Conservation (phyloP, 2,888 invertebrate species). For the Auanema sp. region DNA sequence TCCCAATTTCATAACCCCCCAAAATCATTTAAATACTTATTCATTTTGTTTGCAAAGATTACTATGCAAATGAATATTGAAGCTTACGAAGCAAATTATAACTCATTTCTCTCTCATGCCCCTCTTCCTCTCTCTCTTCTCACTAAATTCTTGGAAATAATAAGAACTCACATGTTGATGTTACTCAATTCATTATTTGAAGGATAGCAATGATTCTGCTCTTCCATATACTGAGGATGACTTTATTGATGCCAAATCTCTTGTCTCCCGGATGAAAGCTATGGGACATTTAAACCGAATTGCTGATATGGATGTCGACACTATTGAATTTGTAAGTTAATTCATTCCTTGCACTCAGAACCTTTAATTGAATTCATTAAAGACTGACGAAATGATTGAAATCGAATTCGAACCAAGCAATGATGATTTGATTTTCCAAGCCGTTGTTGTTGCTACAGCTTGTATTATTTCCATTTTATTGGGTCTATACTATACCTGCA, state of each 20-base stretch:
- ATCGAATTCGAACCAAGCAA: slow-evolving; percentile 55
- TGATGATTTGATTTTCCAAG: slow-evolving; percentile 44
- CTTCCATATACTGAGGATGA: slow-evolving; percentile 39
- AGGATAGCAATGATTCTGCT: slow-evolving; percentile 34
- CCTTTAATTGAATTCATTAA: slow-evolving; percentile 7
- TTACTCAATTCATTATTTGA: slow-evolving; percentile 1
- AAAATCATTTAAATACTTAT: too few relatives aligned
- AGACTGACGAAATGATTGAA: slow-evolving; percentile 46
- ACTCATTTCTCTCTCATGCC: too few relatives aligned
- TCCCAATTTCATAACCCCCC: too few relatives aligned
- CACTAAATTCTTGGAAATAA: not conserved
- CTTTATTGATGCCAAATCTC: slow-evolving; percentile 37
- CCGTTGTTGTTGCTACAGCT: slow-evolving; percentile 20
- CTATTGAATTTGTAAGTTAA: slow-evolving; percentile 45
- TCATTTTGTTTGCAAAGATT: too few relatives aligned
- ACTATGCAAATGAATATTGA: too few relatives aligned
- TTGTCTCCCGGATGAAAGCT: slow-evolving; percentile 47
- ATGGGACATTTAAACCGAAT: slow-evolving; percentile 47
- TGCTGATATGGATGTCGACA: slow-evolving; percentile 48
- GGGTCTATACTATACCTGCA: slow-evolving; percentile 28
- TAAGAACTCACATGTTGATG: slow-evolving; percentile 1
- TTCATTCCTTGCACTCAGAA: not conserved
- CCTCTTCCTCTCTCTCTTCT: too few relatives aligned
- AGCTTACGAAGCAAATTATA: too few relatives aligned
- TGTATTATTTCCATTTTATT: slow-evolving; percentile 36